Base-by-base conservation (phyloP, 2,888 invertebrate species). In the Pseudococcus viburni region DNA sequence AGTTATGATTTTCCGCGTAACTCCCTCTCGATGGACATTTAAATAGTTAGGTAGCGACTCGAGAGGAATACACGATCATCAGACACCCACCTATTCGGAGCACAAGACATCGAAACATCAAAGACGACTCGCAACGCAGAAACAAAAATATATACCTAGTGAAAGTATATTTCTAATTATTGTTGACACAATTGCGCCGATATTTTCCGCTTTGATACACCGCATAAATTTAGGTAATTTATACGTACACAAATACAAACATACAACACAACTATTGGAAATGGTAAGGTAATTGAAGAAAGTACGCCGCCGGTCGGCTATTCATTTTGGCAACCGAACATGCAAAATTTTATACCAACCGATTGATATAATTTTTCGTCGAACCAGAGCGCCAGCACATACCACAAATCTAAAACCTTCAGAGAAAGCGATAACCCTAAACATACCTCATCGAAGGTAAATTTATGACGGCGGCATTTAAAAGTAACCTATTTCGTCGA, bases 151-250 rank as follows among this genome's bases (percentile, higher is more conserved):
- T 33, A 33, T 33, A 33, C 26, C 26, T 80, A 80, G 80, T 80
- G 80, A 80, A 80, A 80, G 80, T 80, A 80, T 80, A 80, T 80
- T 80, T 80, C 80, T 80, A 80, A 80, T 80, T 80, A 80, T 26
- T 80, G 80, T 80, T 80, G 80, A 80, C 80, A 80, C 80, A 80
- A 80, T 80, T 80, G 80, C 42, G 80, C 80, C 80, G 80, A 80
- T 80, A 80, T 80, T 80, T 80, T 80, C 80, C 80, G 80, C 80
- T 80, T 80, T 80, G 80, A 80, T 80, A 80, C 80, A 80, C 80
- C 80, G 80, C 80, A 80, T 80, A 80, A 80, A 80, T 80, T 80
- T 80, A 80, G 80, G 42, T 80, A 80, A 80, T 80, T 80, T 80
- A 42, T 80, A 80, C 17, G 39, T 80, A 80, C 42, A n/a, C 39